Percentiles rank a stretch among this genome's conserved stretches.
These are phyloP conservation scores for Anser brachyrhynchus DNA, from an alignment of 2,113 vertebrate species.

Conservation along the genomic window DNA sequence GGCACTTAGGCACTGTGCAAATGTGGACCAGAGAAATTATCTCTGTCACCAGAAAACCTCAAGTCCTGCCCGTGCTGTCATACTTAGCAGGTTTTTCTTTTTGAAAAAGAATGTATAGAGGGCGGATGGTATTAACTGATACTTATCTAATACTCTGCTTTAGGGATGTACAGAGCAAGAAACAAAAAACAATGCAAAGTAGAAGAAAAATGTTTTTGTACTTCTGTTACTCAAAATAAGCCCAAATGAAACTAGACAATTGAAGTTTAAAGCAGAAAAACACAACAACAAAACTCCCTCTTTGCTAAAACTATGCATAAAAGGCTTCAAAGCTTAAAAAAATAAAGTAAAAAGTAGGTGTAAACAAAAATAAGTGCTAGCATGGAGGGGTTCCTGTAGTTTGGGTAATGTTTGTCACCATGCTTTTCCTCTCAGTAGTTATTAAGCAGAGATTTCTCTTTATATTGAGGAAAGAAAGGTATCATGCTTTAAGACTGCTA, in stretches of 20 bases:
- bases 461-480: background rate
- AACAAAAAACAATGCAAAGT: background rate
- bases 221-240: background rate
- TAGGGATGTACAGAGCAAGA: background rate
- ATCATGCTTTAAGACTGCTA: background rate
- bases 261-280: no score
- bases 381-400: background rate
- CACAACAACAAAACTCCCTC: no score
- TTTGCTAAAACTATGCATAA: background rate
- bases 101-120: background rate
- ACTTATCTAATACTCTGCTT: background rate
- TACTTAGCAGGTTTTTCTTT: background rate
- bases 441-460: background rate
- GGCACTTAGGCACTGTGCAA: background rate
- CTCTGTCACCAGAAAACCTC: background rate
- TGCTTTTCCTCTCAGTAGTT: background rate
- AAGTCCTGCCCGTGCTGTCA: background rate
- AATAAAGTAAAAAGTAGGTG: background rate
- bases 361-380: background rate
- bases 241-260: background rate
- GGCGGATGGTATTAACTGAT: background rate
- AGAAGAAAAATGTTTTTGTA: background rate
- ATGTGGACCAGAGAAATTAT: background rate
- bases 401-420: background rate
- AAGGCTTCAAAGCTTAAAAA: background rate